phyloP scores from a whole-genome alignment of 2,113 vertebrate species.

The Gymnogyps californianus region DNA sequence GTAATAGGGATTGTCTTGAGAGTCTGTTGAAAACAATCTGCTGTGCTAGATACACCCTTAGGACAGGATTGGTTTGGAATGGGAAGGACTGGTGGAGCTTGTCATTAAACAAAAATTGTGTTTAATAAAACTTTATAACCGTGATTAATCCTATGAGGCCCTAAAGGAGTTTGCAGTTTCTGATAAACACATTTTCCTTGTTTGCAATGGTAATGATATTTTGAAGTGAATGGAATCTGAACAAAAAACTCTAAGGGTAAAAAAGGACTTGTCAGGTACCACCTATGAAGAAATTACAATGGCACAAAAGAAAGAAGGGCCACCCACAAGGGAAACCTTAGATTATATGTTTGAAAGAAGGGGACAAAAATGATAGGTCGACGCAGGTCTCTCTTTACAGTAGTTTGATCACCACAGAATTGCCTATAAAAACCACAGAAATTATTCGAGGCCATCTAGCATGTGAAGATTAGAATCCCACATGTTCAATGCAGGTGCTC shows the following conservation, averaged over 20 bases:
- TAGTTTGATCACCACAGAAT: conserved; percentile 19
- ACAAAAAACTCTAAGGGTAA: conserved; percentile 72
- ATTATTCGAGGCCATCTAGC: neutral
- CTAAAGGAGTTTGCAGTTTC: conserved; percentile 86
- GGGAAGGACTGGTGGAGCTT: conserved; percentile 87
- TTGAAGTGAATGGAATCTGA: conserved; percentile 79
- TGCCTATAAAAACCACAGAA: conserved; percentile 23
- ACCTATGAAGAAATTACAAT: conserved; percentile 69
- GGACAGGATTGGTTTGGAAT: conserved; percentile 85
- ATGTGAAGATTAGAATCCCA: conserved; percentile 3
- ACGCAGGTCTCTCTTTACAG: neutral
- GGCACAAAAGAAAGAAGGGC: conserved; percentile 48
- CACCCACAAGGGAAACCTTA: conserved; percentile 64
- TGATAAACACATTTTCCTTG: conserved; percentile 88
- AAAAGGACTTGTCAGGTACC: conserved; percentile 73
- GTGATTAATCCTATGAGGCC: conserved; percentile 90
- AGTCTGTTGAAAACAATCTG: conserved; percentile 88
- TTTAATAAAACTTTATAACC: conserved; percentile 94
- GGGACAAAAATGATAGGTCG: neutral
- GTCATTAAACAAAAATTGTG: conserved; percentile 92
- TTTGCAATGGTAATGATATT: conserved; percentile 88
- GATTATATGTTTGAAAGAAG: neutral
- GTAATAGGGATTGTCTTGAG: conserved; percentile 85
- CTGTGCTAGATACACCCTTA: conserved; percentile 83
- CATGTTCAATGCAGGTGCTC: conserved; percentile 6